Base-by-base conservation (phyloP, 1,140 invertebrate genomes). In the Drosophila punjabiensis region DNA sequence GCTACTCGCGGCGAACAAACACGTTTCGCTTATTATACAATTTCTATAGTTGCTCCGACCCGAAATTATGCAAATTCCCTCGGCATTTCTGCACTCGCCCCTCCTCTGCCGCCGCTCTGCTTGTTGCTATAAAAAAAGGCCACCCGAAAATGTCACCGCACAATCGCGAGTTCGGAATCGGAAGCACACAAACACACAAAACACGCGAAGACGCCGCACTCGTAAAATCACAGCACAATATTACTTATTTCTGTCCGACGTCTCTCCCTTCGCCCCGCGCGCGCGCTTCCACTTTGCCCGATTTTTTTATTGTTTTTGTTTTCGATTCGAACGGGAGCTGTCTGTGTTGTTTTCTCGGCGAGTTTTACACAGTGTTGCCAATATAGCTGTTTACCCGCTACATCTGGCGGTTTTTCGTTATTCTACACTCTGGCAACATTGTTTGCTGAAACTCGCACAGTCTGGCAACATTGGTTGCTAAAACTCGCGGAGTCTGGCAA, bases 1-100 rank as follows among this genome's bases (percentile, higher is more conserved):
- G 24, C 48, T 30, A 4, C 41, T 33, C n/a, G 32, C 10, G n/a
- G 24, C 62, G 41, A 75, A 41, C 39, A 33, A 67, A 47, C 39
- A 39, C 61, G 37, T 58, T 48, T 37, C 45, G 47, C 45, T 39
- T 77, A 69, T 85, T 85, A 86, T 61, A 86, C 83, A 87, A 86
- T 81, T 82, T 65, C 58, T 56, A 58, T 58, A 30, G 73, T 39
- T 53, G 39, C 13, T 33, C 32, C 48, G 59, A 48, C 52, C 35
- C 58, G 47, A 71, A 73, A 79, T 79, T 79, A 79, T 79, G 76
- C 76, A 79, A 79, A 79, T 79, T 62, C n/a, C 60, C 16, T 14
- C 52, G 55, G 39, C 76, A 39, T 59, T 62, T 71, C 52, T 70
- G 66, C 56, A 53, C 56, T 61, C 50, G 66, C 18, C 11, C 52